Base-by-base conservation (phyloP, 2,888 invertebrate species). In the Drosophila paramelanica region DNA sequence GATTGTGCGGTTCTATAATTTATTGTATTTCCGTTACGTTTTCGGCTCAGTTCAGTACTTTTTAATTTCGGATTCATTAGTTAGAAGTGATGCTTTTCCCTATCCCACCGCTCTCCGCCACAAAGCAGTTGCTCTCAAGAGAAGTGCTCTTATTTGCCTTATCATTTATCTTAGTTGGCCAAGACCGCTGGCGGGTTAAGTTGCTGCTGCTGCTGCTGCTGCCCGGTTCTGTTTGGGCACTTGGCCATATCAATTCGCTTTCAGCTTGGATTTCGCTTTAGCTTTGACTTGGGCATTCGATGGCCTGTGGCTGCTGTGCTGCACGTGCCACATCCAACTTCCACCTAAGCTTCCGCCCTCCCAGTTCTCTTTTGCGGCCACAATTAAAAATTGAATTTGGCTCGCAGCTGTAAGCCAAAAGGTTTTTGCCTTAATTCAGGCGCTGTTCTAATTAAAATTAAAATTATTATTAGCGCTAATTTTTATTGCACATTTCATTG, bases 161-260 rank as follows among this genome's bases (percentile, higher is more conserved):
- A 86, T 86, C 88, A 88, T 87, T 87, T 88, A 86, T 87, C 87
- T 88, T 79, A 72, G 74, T 74, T 74, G 74, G 77, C 73, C 70
- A 67, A 79, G 65, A 67, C 65, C 59, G 68, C 57, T 52, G 46
- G 57, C 41, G 74, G 58, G 42, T 58, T 66, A 68, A 55, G 55
- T 73, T 73, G 39, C 41, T 39, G 27, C n/a, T 17, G 39, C 41
- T 39, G 27, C n/a, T 17, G 17, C 17, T 50, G 27, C 10, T 58
- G 43, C 41, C 27, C 38, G 25, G 38, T 39, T 31, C 23, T 33
- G 31, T 45, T 41, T 11, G 45, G 59, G 31, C 53, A 53, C 43
- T 75, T 78, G 76, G 73, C 71, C 84, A 81, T 81, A 81, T 83
- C 79, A 85, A 78, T 85, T 82, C 71, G 72, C 69, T 73, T 77